A percentile compares a stretch with the other conserved stretches of the same genome.
Evolutionary conservation across 2,888 invertebrate genomes (phyloP).

Genomic region (Apamea epomidion): DNA sequence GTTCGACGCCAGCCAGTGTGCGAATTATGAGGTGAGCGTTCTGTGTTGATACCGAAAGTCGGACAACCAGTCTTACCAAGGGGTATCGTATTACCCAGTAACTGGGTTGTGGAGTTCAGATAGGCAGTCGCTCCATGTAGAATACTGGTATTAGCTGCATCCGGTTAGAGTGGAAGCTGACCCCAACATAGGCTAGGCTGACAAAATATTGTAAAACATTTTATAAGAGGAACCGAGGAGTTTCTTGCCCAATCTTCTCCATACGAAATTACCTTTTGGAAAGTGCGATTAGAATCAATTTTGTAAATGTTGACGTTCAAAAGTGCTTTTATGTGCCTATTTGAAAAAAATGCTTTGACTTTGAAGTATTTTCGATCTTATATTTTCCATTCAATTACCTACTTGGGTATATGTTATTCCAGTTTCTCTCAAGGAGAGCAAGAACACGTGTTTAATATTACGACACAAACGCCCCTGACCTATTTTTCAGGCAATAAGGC

Average conservation of each 20-base stretch:
- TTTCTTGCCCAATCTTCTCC: background rate
- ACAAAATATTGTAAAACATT: background rate
- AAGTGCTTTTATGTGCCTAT: background rate
- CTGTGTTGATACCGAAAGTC: too few species aligned
- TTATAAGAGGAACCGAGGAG: background rate
- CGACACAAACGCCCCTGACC: slow-evolving; percentile 35
- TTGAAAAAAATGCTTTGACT: background rate
- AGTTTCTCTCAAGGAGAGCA: slow-evolving; percentile 21
- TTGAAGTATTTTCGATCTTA: background rate
- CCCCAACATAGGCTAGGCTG: too few species aligned
- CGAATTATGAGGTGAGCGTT: too few species aligned
- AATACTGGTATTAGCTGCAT: too few species aligned
- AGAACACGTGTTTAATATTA: slow-evolving; percentile 21
- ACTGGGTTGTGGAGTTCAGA: too few species aligned
- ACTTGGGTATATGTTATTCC: background rate
- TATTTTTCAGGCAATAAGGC: slow-evolving; percentile 22
- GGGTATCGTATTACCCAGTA: too few species aligned
- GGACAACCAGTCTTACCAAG: too few species aligned
- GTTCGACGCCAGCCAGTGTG: too few species aligned
- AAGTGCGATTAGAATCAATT: background rate
- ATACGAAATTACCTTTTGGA: background rate
- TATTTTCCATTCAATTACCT: background rate
- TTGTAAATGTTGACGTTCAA: background rate
- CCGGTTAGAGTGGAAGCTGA: too few species aligned
- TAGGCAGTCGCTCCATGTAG: too few species aligned